A percentile compares a stretch with the other conserved stretches of the same genome.
Evolutionary conservation across 2,113 vertebrate genomes (phyloP).

Genomic region (Chaetorhynchus papuensis): DNA sequence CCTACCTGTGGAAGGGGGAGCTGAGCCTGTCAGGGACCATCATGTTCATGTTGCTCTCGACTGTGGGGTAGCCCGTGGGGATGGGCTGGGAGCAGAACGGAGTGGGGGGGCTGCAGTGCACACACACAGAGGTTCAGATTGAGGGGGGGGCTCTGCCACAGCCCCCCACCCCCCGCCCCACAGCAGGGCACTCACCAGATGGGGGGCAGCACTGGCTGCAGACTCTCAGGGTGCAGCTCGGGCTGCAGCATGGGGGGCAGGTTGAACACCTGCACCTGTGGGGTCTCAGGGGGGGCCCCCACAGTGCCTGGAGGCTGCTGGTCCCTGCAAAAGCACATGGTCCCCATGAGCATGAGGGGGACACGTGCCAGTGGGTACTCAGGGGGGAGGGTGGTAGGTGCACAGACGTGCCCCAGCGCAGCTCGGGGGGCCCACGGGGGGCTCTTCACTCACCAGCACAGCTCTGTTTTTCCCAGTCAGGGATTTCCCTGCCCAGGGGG

Average conservation of each 20-base stretch:
- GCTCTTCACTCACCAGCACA: not conserved
- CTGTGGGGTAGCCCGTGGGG: not conserved
- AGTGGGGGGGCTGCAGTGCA: not conserved
- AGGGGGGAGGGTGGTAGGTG: rapidly evolving
- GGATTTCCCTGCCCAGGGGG: not conserved
- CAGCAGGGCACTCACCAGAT: not conserved
- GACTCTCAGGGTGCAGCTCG: not conserved
- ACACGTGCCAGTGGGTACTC: rapidly evolving
- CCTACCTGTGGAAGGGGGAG: not conserved
- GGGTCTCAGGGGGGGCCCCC: rapidly evolving
- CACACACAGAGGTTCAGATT: not conserved
- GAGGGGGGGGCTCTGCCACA: no score
- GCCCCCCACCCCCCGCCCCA: not conserved
- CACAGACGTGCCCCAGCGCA: rapidly evolving
- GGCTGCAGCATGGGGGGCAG: not conserved
- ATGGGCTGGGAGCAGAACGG: not conserved
- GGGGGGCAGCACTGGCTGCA: not conserved
- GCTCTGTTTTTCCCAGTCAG: not conserved
- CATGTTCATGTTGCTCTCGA: not conserved
- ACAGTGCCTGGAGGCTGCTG: not conserved
- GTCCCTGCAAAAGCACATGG: not conserved
- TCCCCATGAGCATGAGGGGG: not conserved
- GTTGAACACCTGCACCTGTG: not conserved
- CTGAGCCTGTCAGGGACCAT: not conserved
- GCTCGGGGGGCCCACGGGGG: rapidly evolving